Percentiles rank a stretch among this genome's conserved stretches.
Evolutionary conservation across 2,113 vertebrate genomes (phyloP).

Genomic region (Vanacampus margaritifer): DNA sequence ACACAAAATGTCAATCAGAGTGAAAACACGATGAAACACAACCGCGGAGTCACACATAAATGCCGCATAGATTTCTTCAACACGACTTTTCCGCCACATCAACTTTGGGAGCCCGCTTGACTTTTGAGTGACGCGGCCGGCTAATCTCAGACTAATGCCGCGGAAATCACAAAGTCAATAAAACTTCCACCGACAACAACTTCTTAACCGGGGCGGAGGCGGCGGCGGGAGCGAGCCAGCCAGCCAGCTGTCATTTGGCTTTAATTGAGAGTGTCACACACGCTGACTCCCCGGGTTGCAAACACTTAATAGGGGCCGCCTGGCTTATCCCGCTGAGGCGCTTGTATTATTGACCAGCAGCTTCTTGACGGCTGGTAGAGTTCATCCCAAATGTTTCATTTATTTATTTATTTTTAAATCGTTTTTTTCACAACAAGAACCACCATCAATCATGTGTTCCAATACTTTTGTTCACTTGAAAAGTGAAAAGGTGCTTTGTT

Average conservation of each 20-base stretch:
- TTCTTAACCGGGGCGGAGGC: constrained; percentile 8
- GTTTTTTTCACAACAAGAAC: too few relatives aligned
- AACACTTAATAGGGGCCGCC: constrained; percentile 42
- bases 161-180: constrained; percentile 41
- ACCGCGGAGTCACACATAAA: not conserved
- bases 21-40: not conserved
- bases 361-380: not conserved
- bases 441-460: too few relatives aligned
- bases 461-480: too few relatives aligned
- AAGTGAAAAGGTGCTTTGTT: too few relatives aligned
- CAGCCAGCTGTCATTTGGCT: constrained; percentile 37
- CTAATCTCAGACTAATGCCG: constrained; percentile 39
- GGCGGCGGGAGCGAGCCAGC: not conserved
- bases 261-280: constrained; percentile 55
- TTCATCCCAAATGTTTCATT: not conserved
- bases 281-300: constrained; percentile 39
- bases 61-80: not conserved
- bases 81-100: not conserved
- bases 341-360: not conserved
- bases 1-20: not conserved
- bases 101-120: not conserved
- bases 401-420: too few relatives aligned
- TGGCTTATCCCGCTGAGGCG: constrained; percentile 23
- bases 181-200: constrained; percentile 27
- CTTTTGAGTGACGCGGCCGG: constrained; percentile 44